A percentile compares a stretch with the other conserved stretches of the same genome.
These are phyloP conservation scores for Nephrotoma flavescens DNA, from an alignment of 2,888 invertebrate genomes.

Conservation along the genomic window DNA sequence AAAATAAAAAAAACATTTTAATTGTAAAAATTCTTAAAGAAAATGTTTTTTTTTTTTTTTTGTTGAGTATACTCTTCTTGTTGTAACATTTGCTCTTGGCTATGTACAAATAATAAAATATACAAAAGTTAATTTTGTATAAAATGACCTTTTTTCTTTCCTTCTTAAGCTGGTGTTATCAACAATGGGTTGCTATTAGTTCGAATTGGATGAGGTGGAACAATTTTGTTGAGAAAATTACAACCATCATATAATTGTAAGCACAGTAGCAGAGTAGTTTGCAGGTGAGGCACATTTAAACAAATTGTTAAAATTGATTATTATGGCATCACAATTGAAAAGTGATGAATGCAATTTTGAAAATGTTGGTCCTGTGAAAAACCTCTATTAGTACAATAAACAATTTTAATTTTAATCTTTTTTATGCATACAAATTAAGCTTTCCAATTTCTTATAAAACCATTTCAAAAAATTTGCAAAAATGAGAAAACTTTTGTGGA, in stretches of 20 bases:
- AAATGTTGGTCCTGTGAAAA: too few species aligned
- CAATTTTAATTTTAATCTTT: too few species aligned
- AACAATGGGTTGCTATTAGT: not conserved
- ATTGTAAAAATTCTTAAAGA: not conserved
- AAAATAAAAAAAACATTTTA: not conserved
- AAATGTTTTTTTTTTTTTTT: not conserved
- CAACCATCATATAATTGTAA: not conserved
- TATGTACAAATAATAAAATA: not conserved
- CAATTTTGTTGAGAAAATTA: not conserved
- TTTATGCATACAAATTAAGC: too few species aligned
- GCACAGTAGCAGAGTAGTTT: not conserved
- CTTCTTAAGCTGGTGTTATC: not conserved
- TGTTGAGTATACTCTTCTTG: too few species aligned
- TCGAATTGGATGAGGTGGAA: not conserved
- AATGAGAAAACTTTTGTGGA: too few species aligned
- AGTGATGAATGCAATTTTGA: not conserved
- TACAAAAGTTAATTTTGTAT: not conserved
- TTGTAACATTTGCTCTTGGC: not conserved
- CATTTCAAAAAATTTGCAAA: too few species aligned
- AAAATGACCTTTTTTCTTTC: not conserved
- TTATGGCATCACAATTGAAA: not conserved
- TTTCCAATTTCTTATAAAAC: too few species aligned
- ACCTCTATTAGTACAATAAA: too few species aligned
- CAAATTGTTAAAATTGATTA: not conserved
- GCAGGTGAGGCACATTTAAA: not conserved